Percentiles rank a stretch among this genome's conserved stretches.
Evolutionary conservation across 2,888 invertebrate species (phyloP).

Genomic region (Ophion slaviceki): DNA sequence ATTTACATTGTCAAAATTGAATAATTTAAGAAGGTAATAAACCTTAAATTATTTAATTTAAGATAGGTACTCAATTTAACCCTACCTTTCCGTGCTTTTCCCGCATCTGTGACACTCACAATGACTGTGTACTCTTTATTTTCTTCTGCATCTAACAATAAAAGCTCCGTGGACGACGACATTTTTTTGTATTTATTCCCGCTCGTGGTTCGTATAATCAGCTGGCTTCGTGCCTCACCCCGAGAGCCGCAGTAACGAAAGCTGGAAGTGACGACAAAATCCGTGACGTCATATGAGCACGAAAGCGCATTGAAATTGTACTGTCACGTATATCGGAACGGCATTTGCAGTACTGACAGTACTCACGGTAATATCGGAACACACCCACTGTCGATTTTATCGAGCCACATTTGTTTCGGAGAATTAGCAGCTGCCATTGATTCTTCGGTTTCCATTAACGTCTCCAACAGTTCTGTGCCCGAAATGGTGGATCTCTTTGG

Average conservation of each 20-base stretch:
- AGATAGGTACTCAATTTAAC: too few relatives aligned
- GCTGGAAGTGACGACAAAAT: neutral
- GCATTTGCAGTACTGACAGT: neutral
- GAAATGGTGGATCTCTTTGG: too few relatives aligned
- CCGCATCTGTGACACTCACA: conserved; percentile 2
- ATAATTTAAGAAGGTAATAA: neutral
- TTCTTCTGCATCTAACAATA: neutral
- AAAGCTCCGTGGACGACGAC: neutral
- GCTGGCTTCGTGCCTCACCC: neutral
- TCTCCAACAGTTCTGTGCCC: too few relatives aligned
- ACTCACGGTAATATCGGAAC: conserved; percentile 5
- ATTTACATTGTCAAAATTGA: neutral
- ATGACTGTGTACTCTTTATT: neutral
- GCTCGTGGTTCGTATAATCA: neutral
- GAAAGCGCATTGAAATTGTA: neutral
- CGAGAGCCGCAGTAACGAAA: neutral
- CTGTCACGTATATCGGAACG: conserved; percentile 5
- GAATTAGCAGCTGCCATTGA: too few relatives aligned
- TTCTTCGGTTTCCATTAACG: too few relatives aligned
- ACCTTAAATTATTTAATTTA: neutral
- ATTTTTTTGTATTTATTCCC: neutral
- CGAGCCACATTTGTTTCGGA: too few relatives aligned
- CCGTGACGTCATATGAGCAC: neutral
- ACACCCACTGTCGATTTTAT: neutral
- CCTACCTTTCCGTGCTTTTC: too few relatives aligned